phyloP scores from a whole-genome alignment of 2,797 vertebrate species.

The Hydrolagus colliei region DNA sequence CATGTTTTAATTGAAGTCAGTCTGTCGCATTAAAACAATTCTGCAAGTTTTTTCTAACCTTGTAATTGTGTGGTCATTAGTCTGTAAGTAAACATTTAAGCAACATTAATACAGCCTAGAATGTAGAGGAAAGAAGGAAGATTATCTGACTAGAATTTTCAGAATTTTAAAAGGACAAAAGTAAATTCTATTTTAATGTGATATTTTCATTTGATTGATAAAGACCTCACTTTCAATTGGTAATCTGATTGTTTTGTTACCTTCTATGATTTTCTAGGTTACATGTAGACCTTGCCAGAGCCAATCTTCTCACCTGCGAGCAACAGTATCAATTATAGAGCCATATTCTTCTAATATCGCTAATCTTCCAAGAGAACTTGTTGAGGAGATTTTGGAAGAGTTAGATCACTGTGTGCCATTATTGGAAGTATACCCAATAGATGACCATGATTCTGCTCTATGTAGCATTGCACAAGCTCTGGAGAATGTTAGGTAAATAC shows the following conservation, averaged over 20 bases:
- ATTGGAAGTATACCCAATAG: slow-evolving; percentile 49
- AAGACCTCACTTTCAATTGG: background rate
- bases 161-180: background rate
- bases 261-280: slow-evolving; percentile 39
- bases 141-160: background rate
- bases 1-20: background rate
- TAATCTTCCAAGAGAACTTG: slow-evolving; percentile 46
- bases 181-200: background rate
- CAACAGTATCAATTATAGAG: slow-evolving; percentile 45
- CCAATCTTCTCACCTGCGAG: slow-evolving; percentile 44
- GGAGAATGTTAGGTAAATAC: slow-evolving; percentile 49
- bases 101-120: background rate
- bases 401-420: slow-evolving; percentile 44
- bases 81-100: background rate
- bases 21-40: background rate
- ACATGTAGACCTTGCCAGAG: slow-evolving; percentile 43
- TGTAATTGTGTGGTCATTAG: background rate
- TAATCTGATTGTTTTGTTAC: background rate
- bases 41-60: background rate
- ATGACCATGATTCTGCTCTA: slow-evolving; percentile 40
- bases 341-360: slow-evolving; percentile 51
- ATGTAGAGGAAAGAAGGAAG: no score
- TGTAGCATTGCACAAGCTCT: slow-evolving; percentile 45
- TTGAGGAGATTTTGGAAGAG: slow-evolving; percentile 48
- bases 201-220: background rate